phyloP scores from a whole-genome alignment of 2,113 vertebrate species.

The Perca flavescens region DNA sequence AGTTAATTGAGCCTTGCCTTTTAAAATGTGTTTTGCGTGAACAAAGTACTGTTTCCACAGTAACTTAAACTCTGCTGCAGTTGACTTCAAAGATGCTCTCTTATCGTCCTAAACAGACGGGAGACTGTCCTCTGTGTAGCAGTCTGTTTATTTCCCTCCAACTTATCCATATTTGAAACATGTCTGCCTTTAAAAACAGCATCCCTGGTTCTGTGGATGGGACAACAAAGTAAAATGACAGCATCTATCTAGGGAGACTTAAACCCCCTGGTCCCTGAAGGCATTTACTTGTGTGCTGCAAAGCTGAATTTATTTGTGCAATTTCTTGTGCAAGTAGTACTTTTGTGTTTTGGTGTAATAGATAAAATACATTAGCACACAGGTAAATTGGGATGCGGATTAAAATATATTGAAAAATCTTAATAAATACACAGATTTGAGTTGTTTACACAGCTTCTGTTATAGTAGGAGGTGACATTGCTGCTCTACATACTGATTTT shows the following conservation, averaged over 20 bases:
- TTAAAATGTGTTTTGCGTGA: constrained; percentile 11
- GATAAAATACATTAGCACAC: constrained; percentile 10
- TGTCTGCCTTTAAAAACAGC: constrained; percentile 45
- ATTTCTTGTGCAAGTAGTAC: constrained; percentile 12
- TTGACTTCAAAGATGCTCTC: constrained; percentile 52
- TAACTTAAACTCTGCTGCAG: constrained; percentile 39
- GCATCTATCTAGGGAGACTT: constrained; percentile 45
- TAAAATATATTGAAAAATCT: neutral
- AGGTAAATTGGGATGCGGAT: neutral
- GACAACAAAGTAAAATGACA: constrained; percentile 61
- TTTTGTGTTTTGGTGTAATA: constrained; percentile 16
- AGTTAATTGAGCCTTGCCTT: constrained; percentile 22
- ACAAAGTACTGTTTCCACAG: constrained; percentile 34
- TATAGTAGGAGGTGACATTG: too few relatives aligned
- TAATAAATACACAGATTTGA: neutral
- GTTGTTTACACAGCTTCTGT: neutral
- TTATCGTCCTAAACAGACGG: constrained; percentile 60
- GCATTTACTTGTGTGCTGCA: constrained; percentile 13
- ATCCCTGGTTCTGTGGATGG: constrained; percentile 39
- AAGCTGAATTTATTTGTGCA: constrained; percentile 47
- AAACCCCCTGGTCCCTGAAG: neutral
- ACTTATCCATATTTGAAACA: constrained; percentile 54
- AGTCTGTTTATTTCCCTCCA: constrained; percentile 41
- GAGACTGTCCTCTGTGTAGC: constrained; percentile 12
- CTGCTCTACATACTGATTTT: neutral